phyloP scores from a whole-genome alignment of 2,888 invertebrate species.

The Melipona bicolor region DNA sequence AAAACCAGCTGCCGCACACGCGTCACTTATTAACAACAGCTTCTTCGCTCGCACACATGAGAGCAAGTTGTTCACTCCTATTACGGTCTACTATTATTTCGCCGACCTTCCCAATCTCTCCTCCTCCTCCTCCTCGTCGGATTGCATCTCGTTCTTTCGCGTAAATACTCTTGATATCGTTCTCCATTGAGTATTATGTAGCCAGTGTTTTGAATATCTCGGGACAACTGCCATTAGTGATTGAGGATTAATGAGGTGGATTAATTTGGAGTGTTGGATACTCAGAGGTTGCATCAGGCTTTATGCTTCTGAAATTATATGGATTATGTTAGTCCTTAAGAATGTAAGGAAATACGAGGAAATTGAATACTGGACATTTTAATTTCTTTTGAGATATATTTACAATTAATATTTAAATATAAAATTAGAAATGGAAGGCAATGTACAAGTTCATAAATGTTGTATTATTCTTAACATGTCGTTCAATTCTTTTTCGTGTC shows the following conservation, averaged over 20 bases:
- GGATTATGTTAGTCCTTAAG: not conserved
- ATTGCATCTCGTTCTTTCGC: slow-evolving; percentile 21
- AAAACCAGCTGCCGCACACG: slow-evolving; percentile 82
- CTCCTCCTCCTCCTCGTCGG: slow-evolving; percentile 14
- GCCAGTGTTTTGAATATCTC: not conserved
- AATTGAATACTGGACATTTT: not conserved
- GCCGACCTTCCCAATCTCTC: slow-evolving; percentile 43
- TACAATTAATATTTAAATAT: not conserved
- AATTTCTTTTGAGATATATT: not conserved
- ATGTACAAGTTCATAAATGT: not conserved
- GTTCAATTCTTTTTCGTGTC: rapidly evolving
- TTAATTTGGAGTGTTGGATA: not conserved
- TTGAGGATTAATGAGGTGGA: not conserved
- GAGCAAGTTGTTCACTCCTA: slow-evolving; percentile 70
- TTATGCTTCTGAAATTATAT: not conserved
- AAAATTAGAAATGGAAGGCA: not conserved
- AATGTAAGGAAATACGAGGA: not conserved
- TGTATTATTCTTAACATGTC: not conserved
- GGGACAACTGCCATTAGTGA: not conserved
- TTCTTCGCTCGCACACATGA: slow-evolving; percentile 74
- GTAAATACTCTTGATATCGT: slow-evolving; percentile 13
- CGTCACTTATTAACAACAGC: slow-evolving; percentile 81
- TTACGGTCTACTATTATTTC: slow-evolving; percentile 67
- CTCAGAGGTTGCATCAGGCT: not conserved
- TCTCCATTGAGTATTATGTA: not conserved